Evolutionary conservation across 1,140 invertebrate species (phyloP).

Genomic region (Hypothenemus hampei): DNA sequence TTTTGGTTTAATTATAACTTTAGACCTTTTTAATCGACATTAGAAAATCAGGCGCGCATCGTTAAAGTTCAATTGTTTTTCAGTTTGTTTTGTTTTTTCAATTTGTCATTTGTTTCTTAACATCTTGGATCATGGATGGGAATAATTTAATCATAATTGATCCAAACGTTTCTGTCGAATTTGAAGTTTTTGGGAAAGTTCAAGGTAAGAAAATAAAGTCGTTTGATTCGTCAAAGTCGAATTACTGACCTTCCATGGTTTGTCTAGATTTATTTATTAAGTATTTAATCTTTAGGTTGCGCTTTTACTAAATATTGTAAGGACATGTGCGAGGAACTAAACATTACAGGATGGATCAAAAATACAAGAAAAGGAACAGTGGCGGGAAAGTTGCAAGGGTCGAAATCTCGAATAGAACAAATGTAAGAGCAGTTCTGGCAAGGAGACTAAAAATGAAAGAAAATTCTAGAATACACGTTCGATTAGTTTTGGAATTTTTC

Average conservation of each 20-base stretch:
- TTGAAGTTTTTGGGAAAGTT: conserved; percentile 83
- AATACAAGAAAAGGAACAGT: conserved; percentile 82
- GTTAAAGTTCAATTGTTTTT: too few species aligned
- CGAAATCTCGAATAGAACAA: conserved; percentile 69
- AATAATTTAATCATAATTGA: conserved; percentile 35
- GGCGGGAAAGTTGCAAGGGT: conserved; percentile 80
- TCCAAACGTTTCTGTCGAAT: conserved; percentile 72
- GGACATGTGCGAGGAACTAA: conserved; percentile 65
- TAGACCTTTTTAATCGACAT: too few species aligned
- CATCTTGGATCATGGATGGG: too few species aligned
- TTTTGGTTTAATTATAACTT: too few species aligned
- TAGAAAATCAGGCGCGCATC: too few species aligned
- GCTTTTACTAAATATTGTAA: conserved; percentile 85
- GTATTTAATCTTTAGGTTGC: conserved; percentile 56
- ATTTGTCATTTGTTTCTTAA: too few species aligned
- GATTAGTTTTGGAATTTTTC: too few species aligned
- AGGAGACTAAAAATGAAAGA: too few species aligned
- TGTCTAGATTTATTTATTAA: background rate
- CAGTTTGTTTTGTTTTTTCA: too few species aligned
- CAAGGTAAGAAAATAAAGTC: conserved; percentile 59
- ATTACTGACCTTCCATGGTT: background rate
- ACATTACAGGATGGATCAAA: conserved; percentile 84
- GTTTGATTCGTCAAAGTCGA: background rate
- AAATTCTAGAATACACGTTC: too few species aligned
- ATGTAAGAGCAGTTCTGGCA: too few species aligned